These are phyloP conservation scores for Melitaea athalia DNA, from an alignment of 2,888 invertebrate species.

Conservation along the genomic window DNA sequence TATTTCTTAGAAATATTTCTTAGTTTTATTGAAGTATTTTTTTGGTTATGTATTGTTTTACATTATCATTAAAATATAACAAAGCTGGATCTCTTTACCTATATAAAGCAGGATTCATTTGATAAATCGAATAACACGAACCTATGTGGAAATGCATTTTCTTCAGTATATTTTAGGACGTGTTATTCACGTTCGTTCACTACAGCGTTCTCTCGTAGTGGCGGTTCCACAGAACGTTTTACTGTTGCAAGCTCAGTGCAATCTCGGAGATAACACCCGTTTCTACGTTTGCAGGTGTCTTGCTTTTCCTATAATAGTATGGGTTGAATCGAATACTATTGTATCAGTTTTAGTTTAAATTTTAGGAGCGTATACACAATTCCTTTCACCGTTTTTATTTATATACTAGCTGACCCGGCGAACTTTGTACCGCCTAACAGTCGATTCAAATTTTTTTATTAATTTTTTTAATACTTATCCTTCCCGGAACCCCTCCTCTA, in stretches of 20 bases:
- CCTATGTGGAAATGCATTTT: neutral
- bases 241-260: conserved; percentile 12
- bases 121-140: neutral
- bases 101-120: neutral
- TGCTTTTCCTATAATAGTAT: neutral
- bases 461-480: too few species aligned
- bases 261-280: conserved; percentile 14
- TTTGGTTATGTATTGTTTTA: too few species aligned
- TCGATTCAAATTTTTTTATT: too few species aligned
- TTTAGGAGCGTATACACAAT: neutral
- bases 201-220: neutral
- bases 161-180: neutral
- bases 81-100: too few species aligned
- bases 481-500: too few species aligned
- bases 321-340: neutral
- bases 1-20: neutral
- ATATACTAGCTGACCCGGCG: too few species aligned
- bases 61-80: too few species aligned
- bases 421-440: too few species aligned
- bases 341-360: neutral
- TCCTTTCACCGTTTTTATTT: too few species aligned
- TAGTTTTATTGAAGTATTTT: neutral
- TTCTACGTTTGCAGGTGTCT: conserved; percentile 7
- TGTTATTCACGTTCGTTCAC: neutral
- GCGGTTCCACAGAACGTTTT: conserved; percentile 2